These are phyloP conservation scores for Rhynchomys soricoides DNA, from an alignment of 2,113 vertebrate genomes.

Conservation along the genomic window DNA sequence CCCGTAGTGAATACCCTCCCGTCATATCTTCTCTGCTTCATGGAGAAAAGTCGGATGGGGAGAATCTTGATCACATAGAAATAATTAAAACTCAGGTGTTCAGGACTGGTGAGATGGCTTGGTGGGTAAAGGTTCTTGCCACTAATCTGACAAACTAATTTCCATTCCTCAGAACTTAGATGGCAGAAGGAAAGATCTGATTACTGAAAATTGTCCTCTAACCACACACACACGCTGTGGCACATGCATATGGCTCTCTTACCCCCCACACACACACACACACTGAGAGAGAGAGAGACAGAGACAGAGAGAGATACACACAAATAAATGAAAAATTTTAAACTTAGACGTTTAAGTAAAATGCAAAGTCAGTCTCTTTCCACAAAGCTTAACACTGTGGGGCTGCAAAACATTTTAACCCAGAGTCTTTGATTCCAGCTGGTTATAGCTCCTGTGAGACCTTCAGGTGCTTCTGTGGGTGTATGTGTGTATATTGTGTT, in stretches of 20 bases:
- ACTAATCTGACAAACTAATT: background rate
- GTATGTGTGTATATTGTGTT: background rate
- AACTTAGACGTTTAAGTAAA: background rate
- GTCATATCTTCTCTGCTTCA: background rate
- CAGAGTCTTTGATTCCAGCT: background rate
- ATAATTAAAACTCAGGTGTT: background rate
- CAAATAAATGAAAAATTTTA: background rate
- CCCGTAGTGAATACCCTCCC: background rate
- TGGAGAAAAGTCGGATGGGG: background rate
- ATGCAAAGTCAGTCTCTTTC: background rate
- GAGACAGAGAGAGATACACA: background rate
- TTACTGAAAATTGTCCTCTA: background rate
- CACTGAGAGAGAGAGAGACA: background rate
- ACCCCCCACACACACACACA: background rate
- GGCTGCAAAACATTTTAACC: background rate
- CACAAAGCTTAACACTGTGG: background rate
- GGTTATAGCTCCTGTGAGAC: background rate
- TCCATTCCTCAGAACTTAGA: background rate
- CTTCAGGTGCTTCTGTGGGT: background rate
- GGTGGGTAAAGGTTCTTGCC: background rate
- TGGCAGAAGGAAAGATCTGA: background rate
- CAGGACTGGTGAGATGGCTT: background rate
- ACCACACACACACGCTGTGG: background rate
- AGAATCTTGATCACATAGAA: background rate
- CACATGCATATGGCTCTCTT: background rate